Evolutionary conservation across 2,888 invertebrate genomes (phyloP), one percentile per base, ranked within the genome.

Genomic region (Rhagonycha fulva): DNA sequence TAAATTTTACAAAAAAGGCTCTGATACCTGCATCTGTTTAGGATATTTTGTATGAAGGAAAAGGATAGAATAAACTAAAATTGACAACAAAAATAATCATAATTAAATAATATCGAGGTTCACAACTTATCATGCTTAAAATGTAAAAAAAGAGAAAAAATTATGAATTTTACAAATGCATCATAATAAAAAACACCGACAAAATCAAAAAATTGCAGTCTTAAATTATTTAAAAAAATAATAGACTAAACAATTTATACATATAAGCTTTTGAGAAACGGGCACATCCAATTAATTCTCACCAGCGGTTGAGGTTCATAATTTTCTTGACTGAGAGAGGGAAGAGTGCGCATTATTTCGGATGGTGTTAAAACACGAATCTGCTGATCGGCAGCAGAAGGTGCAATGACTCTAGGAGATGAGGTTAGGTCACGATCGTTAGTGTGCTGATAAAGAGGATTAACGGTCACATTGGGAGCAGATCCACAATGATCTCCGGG

Each of bases 331-430:
- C 93, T 93, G 89, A 95, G 92, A 89, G 94, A 94, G 88, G 95
- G 95, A 90, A 95, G 92, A 88, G 95, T 95, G 92, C 94, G 93
- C 95, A 95, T 95, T 89, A 95, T 95, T 92, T 95, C 95, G 85
- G 94, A 94, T 86, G 95, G 95, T 86, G 95, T 95, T 88, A 95
- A 92, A 89, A 95, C 95, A 89, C 95, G 93, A 89, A 95, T 95
- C 90, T 94, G 95, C 89, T 94, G 94, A 90, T 95, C 95, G 84
- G 90, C 89, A 82, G 90, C 87, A 61, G 81, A 68, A 66, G 79
- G 79, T 26, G 82, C 71, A 72, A 79, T 72, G 78, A 80, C 80
- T 67, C 78, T 78, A 71, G 78, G 81, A 72, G 77, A 76, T 60
- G 77, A 71, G 69, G 76, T 73, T 66, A 77, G 73, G 74, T 80